phyloP scores from a whole-genome alignment of 1,140 invertebrate species.

The Lanistes nyassanus region DNA sequence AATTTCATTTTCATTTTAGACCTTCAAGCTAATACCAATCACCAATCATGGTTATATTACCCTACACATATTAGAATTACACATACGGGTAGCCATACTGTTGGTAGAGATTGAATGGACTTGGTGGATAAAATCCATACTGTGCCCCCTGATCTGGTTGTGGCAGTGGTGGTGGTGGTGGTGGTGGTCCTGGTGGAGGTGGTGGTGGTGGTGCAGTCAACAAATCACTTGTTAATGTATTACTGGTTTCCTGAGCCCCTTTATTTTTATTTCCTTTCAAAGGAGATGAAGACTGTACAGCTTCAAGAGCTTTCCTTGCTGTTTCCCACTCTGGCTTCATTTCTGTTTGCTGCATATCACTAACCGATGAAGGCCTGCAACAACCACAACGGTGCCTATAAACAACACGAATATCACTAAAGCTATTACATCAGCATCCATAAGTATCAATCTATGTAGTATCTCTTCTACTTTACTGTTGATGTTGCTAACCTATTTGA shows the following conservation, averaged over 20 bases:
- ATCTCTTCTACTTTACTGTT: too few species aligned
- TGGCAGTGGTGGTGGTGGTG: slow-evolving; percentile 24
- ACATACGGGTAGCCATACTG: slow-evolving; percentile 35
- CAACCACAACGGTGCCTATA: too few species aligned
- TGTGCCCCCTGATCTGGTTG: slow-evolving; percentile 1
- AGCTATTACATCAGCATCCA: too few species aligned
- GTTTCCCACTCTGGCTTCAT: slow-evolving; percentile 54
- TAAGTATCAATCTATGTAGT: too few species aligned
- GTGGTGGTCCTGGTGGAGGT: slow-evolving; percentile 24
- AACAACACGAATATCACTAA: too few species aligned
- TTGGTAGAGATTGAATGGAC: slow-evolving; percentile 20
- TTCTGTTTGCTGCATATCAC: slow-evolving; percentile 12
- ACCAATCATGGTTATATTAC: too few species aligned
- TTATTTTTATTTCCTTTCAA: slow-evolving; percentile 31
- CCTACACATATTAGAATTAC: not conserved
- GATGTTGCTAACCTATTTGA: too few species aligned
- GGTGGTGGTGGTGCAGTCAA: slow-evolving; percentile 19
- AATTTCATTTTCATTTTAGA: too few species aligned
- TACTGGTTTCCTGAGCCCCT: slow-evolving; percentile 20
- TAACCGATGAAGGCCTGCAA: slow-evolving; percentile 16
- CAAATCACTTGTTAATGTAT: slow-evolving; percentile 5
- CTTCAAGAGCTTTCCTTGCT: slow-evolving; percentile 51
- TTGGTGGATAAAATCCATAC: slow-evolving; percentile 15
- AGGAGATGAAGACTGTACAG: slow-evolving; percentile 33
- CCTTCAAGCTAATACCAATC: too few species aligned